phyloP scores from a whole-genome alignment of 2,888 invertebrate species.

The Lysandra bellargus region DNA sequence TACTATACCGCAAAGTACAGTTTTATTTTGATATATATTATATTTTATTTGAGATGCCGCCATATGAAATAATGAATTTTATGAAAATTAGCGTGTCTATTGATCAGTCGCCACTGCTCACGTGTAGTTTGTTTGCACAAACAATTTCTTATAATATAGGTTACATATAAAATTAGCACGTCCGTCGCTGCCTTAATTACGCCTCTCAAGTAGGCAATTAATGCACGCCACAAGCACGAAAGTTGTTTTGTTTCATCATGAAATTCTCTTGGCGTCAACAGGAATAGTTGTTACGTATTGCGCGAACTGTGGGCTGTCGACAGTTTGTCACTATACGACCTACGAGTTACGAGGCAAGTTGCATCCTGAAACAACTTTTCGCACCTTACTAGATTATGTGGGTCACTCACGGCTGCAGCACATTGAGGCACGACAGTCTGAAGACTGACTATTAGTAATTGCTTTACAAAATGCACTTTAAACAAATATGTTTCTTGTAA shows the following conservation, averaged over 20 bases:
- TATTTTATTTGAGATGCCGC: too few species aligned
- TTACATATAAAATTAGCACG: constrained; percentile 34
- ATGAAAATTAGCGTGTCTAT: not conserved
- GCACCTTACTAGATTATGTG: not conserved
- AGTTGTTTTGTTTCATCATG: constrained; percentile 37
- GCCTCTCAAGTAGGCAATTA: constrained; percentile 38
- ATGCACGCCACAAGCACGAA: constrained; percentile 36
- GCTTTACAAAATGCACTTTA: too few species aligned
- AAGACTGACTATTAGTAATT: not conserved
- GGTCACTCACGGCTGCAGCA: not conserved
- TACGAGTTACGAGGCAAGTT: not conserved
- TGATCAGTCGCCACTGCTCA: not conserved
- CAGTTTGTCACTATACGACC: not conserved
- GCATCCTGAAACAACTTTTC: constrained; percentile 2
- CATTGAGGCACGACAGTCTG: not conserved
- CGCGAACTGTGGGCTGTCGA: not conserved
- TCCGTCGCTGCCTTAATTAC: constrained; percentile 33
- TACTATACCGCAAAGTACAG: too few species aligned
- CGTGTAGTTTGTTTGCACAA: not conserved
- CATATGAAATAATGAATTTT: not conserved
- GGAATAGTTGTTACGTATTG: constrained; percentile 27
- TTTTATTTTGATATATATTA: too few species aligned
- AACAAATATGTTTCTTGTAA: too few species aligned
- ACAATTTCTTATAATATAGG: not conserved
- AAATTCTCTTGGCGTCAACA: constrained; percentile 35